phyloP scores from a whole-genome alignment of 2,888 invertebrate genomes.

The Acholoe squamosa region DNA sequence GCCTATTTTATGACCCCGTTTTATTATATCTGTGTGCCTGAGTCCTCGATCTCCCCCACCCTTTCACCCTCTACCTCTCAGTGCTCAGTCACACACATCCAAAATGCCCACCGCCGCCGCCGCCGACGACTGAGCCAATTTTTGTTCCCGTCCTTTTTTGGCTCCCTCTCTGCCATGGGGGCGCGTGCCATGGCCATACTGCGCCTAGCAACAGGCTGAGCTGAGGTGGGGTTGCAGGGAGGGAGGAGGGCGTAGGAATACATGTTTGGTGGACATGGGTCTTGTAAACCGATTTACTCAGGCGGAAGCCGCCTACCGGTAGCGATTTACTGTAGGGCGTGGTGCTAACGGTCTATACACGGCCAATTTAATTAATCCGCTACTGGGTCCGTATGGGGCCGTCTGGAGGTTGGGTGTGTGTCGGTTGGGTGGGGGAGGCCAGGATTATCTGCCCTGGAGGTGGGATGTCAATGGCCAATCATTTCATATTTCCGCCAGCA shows the following conservation, averaged over 20 bases:
- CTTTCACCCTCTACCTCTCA: not conserved
- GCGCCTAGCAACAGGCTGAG: slow-evolving; percentile 35
- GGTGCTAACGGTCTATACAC: slow-evolving; percentile 33
- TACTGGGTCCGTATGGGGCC: not conserved
- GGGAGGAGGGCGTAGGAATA: not conserved
- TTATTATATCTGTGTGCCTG: slow-evolving; percentile 30
- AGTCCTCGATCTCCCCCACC: not conserved
- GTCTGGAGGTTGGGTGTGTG: too few relatives aligned
- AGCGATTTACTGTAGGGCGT: slow-evolving; percentile 11
- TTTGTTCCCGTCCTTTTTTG: slow-evolving; percentile 28
- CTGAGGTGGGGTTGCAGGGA: too few relatives aligned
- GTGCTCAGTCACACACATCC: not conserved
- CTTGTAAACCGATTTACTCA: slow-evolving; percentile 37
- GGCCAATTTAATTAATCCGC: slow-evolving; percentile 55
- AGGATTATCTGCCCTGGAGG: slow-evolving; percentile 23
- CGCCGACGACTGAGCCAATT: not conserved
- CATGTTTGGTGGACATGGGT: not conserved
- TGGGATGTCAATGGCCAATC: slow-evolving; percentile 55
- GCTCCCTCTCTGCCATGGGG: not conserved
- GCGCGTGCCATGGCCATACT: not conserved
- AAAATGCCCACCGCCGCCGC: not conserved
- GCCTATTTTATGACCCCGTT: slow-evolving; percentile 43
- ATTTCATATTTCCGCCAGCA: slow-evolving; percentile 53
- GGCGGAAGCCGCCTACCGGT: not conserved
- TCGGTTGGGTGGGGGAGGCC: not conserved